Conservation (phyloP, 2,113 vertebrate species). For the Dascyllus trimaculatus region DNA sequence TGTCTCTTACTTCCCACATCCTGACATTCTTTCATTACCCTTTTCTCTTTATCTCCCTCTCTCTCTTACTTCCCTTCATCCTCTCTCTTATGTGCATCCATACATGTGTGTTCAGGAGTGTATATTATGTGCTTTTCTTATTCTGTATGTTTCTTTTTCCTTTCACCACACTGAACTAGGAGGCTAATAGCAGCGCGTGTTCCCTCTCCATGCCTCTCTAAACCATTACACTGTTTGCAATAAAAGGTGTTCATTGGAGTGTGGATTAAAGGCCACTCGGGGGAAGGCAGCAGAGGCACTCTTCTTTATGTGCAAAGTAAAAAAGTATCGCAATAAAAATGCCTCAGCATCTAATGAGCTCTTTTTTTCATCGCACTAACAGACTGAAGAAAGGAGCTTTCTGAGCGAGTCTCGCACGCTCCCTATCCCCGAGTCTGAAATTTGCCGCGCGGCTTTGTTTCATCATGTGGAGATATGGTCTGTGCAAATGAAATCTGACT, state of each 20-base stretch:
- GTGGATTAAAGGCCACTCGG: constrained; percentile 49
- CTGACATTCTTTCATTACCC: constrained; percentile 56
- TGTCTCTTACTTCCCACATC: constrained; percentile 46
- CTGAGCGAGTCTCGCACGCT: not conserved
- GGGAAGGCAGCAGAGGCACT: constrained; percentile 13
- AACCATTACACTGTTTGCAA: constrained; percentile 28
- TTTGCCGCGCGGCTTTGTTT: not conserved
- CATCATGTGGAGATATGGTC: not conserved
- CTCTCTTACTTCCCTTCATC: not conserved
- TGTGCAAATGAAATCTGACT: not conserved
- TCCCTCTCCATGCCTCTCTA: constrained; percentile 2
- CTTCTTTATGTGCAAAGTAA: constrained; percentile 26
- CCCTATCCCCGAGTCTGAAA: not conserved
- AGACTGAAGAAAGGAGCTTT: constrained; percentile 9
- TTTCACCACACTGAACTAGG: not conserved
- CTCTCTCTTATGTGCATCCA: not conserved
- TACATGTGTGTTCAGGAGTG: not conserved
- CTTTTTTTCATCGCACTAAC: not conserved
- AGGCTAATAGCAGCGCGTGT: constrained; percentile 13
- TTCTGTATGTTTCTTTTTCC: not conserved
- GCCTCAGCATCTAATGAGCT: constrained; percentile 29
- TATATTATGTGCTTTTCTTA: not conserved
- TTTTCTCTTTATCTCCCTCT: constrained; percentile 19
- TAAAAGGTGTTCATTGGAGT: constrained; percentile 43
- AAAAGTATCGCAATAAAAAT: constrained; percentile 31